Base-by-base conservation (phyloP, 2,797 vertebrate species). In the Acrossocheilus fasciatus region DNA sequence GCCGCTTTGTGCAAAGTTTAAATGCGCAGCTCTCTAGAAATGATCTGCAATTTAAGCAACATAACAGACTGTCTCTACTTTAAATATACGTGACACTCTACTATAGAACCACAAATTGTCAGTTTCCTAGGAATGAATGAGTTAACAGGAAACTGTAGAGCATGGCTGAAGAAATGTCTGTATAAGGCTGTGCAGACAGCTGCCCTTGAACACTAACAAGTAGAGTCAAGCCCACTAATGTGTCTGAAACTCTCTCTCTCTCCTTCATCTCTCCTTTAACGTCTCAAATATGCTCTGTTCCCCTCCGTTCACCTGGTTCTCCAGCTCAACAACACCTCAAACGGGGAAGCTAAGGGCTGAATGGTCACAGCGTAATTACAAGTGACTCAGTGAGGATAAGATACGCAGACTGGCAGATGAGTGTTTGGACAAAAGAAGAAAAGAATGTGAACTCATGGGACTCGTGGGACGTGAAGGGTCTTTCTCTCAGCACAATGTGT, bases 91-190 rank as follows among this genome's bases (percentile, higher is more conserved):
- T 59, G 12, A 4, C 64, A 12, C 50, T 34, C 43, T 34, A 8
- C 62, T 77, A 4, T 23, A 45, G 39, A 78, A 88, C 59, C 1
- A 76, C 26, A 34, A 81, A 57, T 12, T 17, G 82, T 73, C 45
- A 76, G 12, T 77, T 69, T 90, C 85, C 62, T 50, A 20, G 92
- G 82, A 81, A 92, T 82, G 54, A 52, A 93, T 45, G 93, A 89
- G 94, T 96, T 96, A 96, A 96, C 95, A 95, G 95, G 95, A 96
- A 95, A 92, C 90, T 54, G 41, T 84, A 88, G 89, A 30, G 89
- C 87, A 82, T 5, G 66, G 88, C 91, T 72, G 92, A 88, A 88
- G 90, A 95, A 93, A 95, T 95, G 94, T 94, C 95, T 96, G 92
- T 95, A 95, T 95, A 96, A 88, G 94, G 94, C 92, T 91, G 75